Percentiles rank a stretch among this genome's conserved stretches.
These are phyloP conservation scores for Danaus chrysippus DNA, from an alignment of 2,888 invertebrate species.

Conservation along the genomic window DNA sequence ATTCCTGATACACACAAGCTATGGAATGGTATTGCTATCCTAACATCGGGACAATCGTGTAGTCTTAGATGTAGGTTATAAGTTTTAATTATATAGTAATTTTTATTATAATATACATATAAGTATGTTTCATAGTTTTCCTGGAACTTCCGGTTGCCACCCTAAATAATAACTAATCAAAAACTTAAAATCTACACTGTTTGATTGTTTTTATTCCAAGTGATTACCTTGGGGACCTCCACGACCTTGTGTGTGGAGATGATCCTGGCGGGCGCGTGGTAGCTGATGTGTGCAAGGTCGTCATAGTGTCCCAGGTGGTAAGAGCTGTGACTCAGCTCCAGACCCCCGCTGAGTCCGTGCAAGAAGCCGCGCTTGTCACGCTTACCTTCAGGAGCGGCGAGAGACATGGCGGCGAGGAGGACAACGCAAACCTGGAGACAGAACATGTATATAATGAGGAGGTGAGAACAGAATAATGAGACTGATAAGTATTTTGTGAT, in stretches of 20 bases:
- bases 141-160: no score
- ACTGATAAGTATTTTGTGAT: no score
- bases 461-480: background rate
- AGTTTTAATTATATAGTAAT: no score
- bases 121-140: no score
- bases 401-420: constrained; percentile 35
- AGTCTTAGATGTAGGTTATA: no score
- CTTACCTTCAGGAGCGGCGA: constrained; percentile 39
- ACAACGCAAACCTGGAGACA: constrained; percentile 32
- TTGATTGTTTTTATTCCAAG: background rate
- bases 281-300: constrained; percentile 27
- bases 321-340: constrained; percentile 24
- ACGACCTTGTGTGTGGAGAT: constrained; percentile 47
- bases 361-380: constrained; percentile 44
- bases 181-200: no score
- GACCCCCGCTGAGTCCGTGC: constrained; percentile 27
- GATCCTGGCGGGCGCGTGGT: constrained; percentile 39
- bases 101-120: no score
- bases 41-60: no score
- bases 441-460: background rate
- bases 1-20: no score
- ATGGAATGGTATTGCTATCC: no score
- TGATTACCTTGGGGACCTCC: constrained; percentile 48
- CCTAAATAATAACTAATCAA: no score
- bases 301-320: constrained; percentile 33